Base-by-base conservation (phyloP, 2,113 vertebrate species). In the Pseudonaja textilis region DNA sequence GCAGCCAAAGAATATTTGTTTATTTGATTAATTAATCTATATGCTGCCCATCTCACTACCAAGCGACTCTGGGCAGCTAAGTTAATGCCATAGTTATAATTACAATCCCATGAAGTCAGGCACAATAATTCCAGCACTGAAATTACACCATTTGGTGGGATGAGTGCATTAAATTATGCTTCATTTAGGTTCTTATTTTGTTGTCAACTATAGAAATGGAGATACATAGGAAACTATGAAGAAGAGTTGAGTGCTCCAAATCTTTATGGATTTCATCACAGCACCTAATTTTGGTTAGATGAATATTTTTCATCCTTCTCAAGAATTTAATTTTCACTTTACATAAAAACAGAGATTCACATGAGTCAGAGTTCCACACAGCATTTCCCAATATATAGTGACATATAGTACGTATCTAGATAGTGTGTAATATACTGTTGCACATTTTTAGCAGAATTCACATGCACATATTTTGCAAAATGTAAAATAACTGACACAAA, bases 1-100 rank as follows among this genome's bases (percentile, higher is more conserved):
- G 96, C 39, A 52, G 91, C 93, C 22, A 93, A 94, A 96, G 3
- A 69, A 16, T 69, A 61, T 61, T 61, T 25, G 25, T 25, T 57
- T 25, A 25, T 3, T 59, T 26, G 3, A n/a, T 69, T 69, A n/a
- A 64, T 64, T 64, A 29, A 14, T 64, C 10, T 34, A 69, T 18
- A 34, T 34, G 64, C 29, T 2, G 25, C 29, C 14, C 64, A 34
- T 69, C 64, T 34, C 5, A 0, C 14, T 69, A 34, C 34, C 64
- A 69, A 69, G 29, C 0, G 2, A 69, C 64, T 69, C 29, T 69
- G 64, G 64, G 64, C 29, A 69, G 64, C 29, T 69, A 69, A 34
- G 1, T 14, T 16, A 69, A 69, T 54, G 56, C 42, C 39, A 12
- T 11, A 4, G 42, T 87, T 87, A 92, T 39, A 25, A 34, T 5